Base-by-base conservation (phyloP, 2,888 invertebrate genomes). In the Spisula subtruncata region DNA sequence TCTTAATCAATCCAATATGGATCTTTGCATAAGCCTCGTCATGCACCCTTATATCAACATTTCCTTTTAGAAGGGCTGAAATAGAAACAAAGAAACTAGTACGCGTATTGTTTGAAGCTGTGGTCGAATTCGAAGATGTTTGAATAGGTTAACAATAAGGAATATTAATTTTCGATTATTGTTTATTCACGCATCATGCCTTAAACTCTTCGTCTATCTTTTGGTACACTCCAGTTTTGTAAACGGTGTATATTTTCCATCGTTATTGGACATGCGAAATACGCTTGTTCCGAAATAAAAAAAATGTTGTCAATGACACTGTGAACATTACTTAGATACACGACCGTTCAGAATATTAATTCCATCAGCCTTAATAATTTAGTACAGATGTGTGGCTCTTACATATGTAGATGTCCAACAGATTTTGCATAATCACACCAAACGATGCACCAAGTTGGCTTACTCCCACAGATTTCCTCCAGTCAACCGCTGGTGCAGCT, bases 21-120 rank as follows among this genome's bases (percentile, higher is more conserved):
- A 94, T 91, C n/a, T 91, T 86, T 1, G 93, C 93, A 83, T 94
- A 95, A 0, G 91, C 95, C 85, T 95, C 95, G 81, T 95, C 93
- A 71, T 94, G 93, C 0, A 95, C 90, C 81, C 93, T 91, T 18
- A 95, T 81, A n/a, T 91, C 87, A 71, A 94, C 85, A 35, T 93
- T 83, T 14, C 94, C 94, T n/a, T 89, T 89, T n/a, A 95, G 81
- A 1, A 93, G 90, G 41, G 92, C 95, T 95, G 85, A 20, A 90
- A 87, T n/a, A 75, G 18, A 18, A 46, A 20, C 8, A n/a, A 79
- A 1, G 20, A 5, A 8, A 2, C 2, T 41, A n/a, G 8, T 41
- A 41, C 41, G 8, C 41, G 2, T 5, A 5, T 41, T 41, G 41
- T 41, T 41, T 5, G 41, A 2, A 41, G 41, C 2, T 41, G 8